Evolutionary conservation across 2,797 vertebrate species (phyloP).

Genomic region (Sphenopsis melanotis): DNA sequence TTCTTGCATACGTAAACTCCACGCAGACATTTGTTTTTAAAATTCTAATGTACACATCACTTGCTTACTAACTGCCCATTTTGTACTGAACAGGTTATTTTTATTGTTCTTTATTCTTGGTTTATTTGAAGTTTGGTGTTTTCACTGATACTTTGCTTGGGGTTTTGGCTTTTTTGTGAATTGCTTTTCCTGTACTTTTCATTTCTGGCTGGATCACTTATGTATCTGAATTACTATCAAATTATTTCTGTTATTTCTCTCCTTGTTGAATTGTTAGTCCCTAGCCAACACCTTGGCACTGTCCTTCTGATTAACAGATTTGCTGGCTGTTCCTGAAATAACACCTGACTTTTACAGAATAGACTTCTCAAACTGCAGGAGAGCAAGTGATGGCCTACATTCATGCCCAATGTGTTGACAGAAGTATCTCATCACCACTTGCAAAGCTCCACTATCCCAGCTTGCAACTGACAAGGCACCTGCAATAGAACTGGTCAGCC

Average conservation of each 20-base stretch:
- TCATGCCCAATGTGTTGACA: background rate
- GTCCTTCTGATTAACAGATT: background rate
- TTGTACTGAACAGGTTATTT: accelerated
- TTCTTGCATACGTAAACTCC: background rate
- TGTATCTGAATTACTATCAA: background rate
- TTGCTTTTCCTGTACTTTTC: background rate
- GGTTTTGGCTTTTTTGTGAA: background rate
- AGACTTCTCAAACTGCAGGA: background rate
- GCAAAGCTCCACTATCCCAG: background rate
- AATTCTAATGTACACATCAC: background rate
- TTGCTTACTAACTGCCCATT: background rate
- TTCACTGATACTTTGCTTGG: background rate
- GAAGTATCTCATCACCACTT: background rate
- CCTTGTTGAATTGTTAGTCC: background rate
- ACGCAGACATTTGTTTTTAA: background rate
- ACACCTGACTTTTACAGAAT: background rate
- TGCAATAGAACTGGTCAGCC: background rate
- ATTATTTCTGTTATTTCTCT: background rate
- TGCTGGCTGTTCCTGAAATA: background rate
- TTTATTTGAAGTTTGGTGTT: background rate
- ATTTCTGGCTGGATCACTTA: background rate
- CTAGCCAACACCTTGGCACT: background rate
- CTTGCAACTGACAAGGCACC: background rate
- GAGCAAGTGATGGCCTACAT: background rate
- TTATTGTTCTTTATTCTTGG: background rate